Evolutionary conservation across 1,140 invertebrate genomes (phyloP).

Genomic region (Tyrophagus putrescentiae): DNA sequence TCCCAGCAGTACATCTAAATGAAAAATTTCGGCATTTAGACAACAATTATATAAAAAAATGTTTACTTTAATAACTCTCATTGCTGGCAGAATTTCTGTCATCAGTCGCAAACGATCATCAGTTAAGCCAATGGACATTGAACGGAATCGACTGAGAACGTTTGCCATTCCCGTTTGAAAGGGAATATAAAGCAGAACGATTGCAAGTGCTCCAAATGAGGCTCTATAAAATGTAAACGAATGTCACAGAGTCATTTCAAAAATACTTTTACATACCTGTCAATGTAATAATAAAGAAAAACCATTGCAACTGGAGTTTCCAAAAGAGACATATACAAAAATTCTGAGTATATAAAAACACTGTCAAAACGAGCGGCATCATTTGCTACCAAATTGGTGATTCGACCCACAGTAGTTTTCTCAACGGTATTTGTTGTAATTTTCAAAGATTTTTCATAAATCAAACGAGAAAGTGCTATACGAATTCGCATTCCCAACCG

Average conservation of each 20-base stretch:
- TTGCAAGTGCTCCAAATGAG: neutral
- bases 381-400: neutral
- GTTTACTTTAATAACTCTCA: no score
- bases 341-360: neutral
- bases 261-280: no score
- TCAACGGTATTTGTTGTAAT: neutral
- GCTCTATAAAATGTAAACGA: no score
- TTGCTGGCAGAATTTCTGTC: no score
- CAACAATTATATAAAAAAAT: no score
- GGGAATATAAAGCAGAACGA: neutral
- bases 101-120: conserved; percentile 69
- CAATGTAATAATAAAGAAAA: neutral
- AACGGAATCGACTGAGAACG: conserved; percentile 31
- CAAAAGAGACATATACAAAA: conserved; percentile 38
- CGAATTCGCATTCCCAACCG: neutral
- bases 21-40: no score
- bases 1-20: conserved; percentile 12
- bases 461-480: neutral
- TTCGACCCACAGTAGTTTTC: neutral
- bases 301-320: conserved; percentile 41
- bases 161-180: conserved; percentile 14
- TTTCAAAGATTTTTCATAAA: neutral
- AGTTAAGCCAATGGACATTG: conserved; percentile 52
- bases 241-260: no score
- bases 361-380: neutral